Evolutionary conservation across 2,113 vertebrate species (phyloP).

Genomic region (Lampris incognitus): DNA sequence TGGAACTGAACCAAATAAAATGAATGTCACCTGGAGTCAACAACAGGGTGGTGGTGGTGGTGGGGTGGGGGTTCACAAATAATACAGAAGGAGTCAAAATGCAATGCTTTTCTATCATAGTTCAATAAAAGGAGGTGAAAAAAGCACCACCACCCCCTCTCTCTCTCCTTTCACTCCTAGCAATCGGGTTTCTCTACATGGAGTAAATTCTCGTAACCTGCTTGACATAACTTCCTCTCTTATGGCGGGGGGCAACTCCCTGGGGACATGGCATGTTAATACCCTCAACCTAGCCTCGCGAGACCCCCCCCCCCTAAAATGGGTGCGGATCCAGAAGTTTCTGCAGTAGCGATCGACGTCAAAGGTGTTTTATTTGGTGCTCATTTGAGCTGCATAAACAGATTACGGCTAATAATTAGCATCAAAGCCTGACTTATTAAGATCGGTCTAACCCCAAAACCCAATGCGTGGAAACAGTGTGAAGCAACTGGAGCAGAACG

Average conservation of each 20-base stretch:
- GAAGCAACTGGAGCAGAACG: slow-evolving; percentile 55
- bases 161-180: slow-evolving; percentile 24
- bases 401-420: slow-evolving; percentile 62
- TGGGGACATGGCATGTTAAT: slow-evolving; percentile 38
- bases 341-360: slow-evolving; percentile 38
- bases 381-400: slow-evolving; percentile 59
- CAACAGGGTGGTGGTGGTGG: too few species aligned
- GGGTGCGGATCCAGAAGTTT: slow-evolving; percentile 38
- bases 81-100: slow-evolving; percentile 26
- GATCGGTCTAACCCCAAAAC: slow-evolving; percentile 23
- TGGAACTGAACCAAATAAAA: slow-evolving; percentile 50
- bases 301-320: slow-evolving; percentile 19
- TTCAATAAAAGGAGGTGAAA: slow-evolving; percentile 16
- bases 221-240: slow-evolving; percentile 55
- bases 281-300: slow-evolving; percentile 55
- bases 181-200: slow-evolving; percentile 5
- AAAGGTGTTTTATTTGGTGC: slow-evolving; percentile 54
- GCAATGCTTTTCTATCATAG: slow-evolving; percentile 21
- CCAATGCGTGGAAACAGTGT: slow-evolving; percentile 41
- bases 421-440: slow-evolving; percentile 51
- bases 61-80: slow-evolving; percentile 21
- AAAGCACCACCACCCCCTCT: neutral
- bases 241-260: slow-evolving; percentile 31
- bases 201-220: slow-evolving; percentile 39
- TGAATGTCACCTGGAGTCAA: slow-evolving; percentile 44